Evolutionary conservation across 2,888 invertebrate species (phyloP), one percentile per base, ranked within the genome.

Genomic region (Tachina lurida): DNA sequence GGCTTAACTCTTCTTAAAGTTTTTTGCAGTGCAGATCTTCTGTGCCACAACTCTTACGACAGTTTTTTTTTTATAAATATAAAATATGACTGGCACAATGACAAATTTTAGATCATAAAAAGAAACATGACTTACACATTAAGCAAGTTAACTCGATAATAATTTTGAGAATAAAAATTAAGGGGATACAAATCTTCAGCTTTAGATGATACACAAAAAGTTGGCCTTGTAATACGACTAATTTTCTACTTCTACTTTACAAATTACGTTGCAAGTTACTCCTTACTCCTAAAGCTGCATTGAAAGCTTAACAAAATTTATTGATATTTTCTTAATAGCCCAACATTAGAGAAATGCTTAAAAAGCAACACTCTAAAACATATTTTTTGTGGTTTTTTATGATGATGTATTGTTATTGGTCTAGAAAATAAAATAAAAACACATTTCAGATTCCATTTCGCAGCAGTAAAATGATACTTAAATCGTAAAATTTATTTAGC

Each of bases 361-460:
- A 19, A 56, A 43, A 15, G 15, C 60, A 68, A 73, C 58, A 31
- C 31, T 54, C 15, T 62, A 52, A 43, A 49, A 63, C 10, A 56
- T 17, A 63, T 45, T 74, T 75, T n/a, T 70, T 75, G 75, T 74
- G 49, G 58, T 49, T 60, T 71, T 77, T 71, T 73, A 52, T 73
- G 43, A 77, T 77, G 83, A 83, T 83, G 65, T 58, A 83, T 83
- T 83, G 65, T 77, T 83, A 83, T 83, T 83, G 83, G 77, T 67
- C 68, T 19, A 19, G 31, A 58, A 71, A 65, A 39, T 43, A 58
- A 77, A 65, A n/a, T 2, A 56, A 10, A 54, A 52, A 62, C 54
- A 52, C 15, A 63, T 76, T 62, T 63, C 62, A 49, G 17, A 74
- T 81, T 82, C 54, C 22, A 63, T 2, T 82, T 76, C 22, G 41